Conservation (phyloP, 2,888 invertebrate genomes). For the Leptopilina myrica region DNA sequence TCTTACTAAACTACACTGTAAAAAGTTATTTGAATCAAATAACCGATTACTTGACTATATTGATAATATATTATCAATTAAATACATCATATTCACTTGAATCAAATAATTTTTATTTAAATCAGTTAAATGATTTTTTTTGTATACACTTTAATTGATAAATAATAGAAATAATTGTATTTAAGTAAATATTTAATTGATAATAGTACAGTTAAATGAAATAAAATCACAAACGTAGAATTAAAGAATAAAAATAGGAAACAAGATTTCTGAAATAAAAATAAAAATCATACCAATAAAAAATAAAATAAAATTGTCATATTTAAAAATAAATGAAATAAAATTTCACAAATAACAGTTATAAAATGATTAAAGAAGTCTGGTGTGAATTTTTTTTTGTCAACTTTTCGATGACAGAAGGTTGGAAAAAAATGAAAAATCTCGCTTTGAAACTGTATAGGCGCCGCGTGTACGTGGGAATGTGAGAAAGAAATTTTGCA, state of each 20-base stretch:
- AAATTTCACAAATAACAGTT: constrained; percentile 11
- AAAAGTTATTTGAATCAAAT: too few species aligned
- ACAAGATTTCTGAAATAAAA: neutral
- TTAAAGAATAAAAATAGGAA: neutral
- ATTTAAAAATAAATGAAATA: neutral
- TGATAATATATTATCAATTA: too few species aligned
- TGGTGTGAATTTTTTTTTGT: constrained; percentile 14
- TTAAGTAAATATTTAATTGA: too few species aligned
- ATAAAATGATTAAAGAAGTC: constrained; percentile 29
- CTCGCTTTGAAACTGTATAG: neutral
- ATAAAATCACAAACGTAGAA: too few species aligned
- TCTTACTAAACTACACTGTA: too few species aligned
- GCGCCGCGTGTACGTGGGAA: constrained; percentile 13
- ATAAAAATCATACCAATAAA: neutral
- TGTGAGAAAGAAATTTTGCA: constrained; percentile 28
- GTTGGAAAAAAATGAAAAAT: constrained; percentile 31
- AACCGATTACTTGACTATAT: too few species aligned
- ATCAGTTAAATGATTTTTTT: too few species aligned
- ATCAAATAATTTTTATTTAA: too few species aligned
- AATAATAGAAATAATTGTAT: too few species aligned
- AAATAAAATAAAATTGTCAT: neutral
- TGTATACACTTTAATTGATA: too few species aligned
- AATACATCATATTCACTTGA: too few species aligned
- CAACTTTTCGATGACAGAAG: constrained; percentile 30
- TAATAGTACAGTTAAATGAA: too few species aligned